Conservation (phyloP, 1,140 invertebrate species). For the Ceratina japonica region DNA sequence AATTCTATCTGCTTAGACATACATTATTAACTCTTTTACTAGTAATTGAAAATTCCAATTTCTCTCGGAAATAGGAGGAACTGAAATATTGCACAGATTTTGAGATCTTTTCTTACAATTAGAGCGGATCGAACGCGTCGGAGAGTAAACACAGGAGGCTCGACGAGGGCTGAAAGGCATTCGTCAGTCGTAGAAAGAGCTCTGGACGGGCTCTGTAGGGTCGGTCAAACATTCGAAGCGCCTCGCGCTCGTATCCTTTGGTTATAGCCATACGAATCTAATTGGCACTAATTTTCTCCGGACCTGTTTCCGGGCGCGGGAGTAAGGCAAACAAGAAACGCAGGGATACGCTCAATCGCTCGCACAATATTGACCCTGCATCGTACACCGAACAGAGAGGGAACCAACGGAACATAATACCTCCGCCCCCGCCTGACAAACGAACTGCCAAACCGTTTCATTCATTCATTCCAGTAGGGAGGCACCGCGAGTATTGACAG, state of each 20-base stretch:
- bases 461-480: slow-evolving; percentile 56
- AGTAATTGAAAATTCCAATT: too few relatives aligned
- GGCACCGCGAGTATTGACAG: slow-evolving; percentile 57
- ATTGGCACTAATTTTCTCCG: slow-evolving; percentile 63
- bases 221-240: slow-evolving; percentile 13
- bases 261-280: slow-evolving; percentile 57
- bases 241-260: slow-evolving; percentile 25
- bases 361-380: slow-evolving; percentile 64
- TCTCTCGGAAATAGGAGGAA: too few relatives aligned
- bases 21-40: too few relatives aligned
- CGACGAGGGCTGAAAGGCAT: not conserved
- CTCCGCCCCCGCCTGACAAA: slow-evolving; percentile 52
- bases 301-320: slow-evolving; percentile 41
- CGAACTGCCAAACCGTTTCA: slow-evolving; percentile 56
- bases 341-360: slow-evolving; percentile 63
- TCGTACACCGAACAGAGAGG: slow-evolving; percentile 29
- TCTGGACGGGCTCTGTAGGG: not conserved
- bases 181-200: slow-evolving; percentile 4
- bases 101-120: not conserved
- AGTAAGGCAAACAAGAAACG: slow-evolving; percentile 59
- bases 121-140: not conserved
- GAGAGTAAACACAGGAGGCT: not conserved
- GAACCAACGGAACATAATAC: slow-evolving; percentile 60
- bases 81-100: not conserved
- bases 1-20: too few relatives aligned